These are phyloP conservation scores for Andrena bicolor DNA, from an alignment of 2,888 invertebrate species.

Conservation along the genomic window DNA sequence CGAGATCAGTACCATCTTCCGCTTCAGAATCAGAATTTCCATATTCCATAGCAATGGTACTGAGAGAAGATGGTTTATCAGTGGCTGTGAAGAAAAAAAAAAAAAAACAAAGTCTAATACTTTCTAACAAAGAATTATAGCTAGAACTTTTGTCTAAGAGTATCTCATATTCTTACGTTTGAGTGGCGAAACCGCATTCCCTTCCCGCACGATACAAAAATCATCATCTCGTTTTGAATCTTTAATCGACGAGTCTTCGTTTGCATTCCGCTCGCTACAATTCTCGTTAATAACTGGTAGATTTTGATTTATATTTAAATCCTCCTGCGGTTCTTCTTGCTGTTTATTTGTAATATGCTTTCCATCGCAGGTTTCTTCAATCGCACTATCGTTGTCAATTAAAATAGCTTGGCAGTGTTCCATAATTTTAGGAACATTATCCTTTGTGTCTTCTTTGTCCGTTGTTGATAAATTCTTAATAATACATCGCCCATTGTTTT, in stretches of 20 bases:
- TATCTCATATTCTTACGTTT: slow-evolving; percentile 20
- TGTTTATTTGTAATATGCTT: not conserved
- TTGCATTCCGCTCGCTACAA: not conserved
- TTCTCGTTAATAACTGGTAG: not conserved
- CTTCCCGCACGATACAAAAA: slow-evolving; percentile 6
- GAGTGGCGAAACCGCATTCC: not conserved
- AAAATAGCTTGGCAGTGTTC: not conserved
- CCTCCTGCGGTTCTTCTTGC: not conserved
- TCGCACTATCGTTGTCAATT: not conserved
- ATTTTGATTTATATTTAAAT: not conserved
- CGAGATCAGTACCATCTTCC: slow-evolving; percentile 47
- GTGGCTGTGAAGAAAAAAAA: slow-evolving; percentile 30
- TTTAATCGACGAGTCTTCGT: not conserved
- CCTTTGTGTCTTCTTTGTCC: not conserved
- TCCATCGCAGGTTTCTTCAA: slow-evolving; percentile 2
- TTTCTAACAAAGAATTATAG: not conserved
- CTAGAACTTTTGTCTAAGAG: not conserved
- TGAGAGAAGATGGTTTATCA: slow-evolving; percentile 60
- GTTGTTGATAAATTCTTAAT: not conserved
- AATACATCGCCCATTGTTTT: not conserved
- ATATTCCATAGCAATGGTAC: slow-evolving; percentile 76
- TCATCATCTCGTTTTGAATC: not conserved
- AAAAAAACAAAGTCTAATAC: slow-evolving; percentile 1
- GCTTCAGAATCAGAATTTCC: slow-evolving; percentile 74
- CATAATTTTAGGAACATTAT: not conserved